Base-by-base conservation (phyloP, 2,113 vertebrate genomes). In the Cyanoderma ruficeps region DNA sequence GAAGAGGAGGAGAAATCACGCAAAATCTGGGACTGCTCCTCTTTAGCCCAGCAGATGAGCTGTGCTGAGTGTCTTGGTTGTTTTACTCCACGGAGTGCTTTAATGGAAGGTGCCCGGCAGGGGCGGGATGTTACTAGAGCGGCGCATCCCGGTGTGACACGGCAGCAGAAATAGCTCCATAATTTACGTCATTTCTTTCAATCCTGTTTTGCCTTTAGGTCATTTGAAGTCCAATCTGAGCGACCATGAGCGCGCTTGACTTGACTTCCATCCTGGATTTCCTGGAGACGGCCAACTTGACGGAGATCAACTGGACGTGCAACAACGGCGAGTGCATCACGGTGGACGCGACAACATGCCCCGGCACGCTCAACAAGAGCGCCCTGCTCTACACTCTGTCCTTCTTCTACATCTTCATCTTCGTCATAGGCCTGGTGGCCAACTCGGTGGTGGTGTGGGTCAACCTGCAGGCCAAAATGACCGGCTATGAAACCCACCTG, bases 381-480 rank as follows among this genome's bases (percentile, higher is more conserved):
- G 96, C 97, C 41, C 97, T 99, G 78, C 98, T 99, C 4, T 98
- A 99, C 89, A 98, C 98, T 23, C 98, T 99, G 59, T 98, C 99
- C 53, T 97, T 99, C 93, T 96, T 99, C 72, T 99, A 99, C 95
- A 98, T 98, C 7, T 99, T 99, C 78, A 99, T 99, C 96, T 99
- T 99, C 24, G 97, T 99, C 17, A 94, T 99, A 1, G 99, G 99
- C 50, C 97, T 99, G 94, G 97, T 99, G 9, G 99, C 99, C 60
- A 99, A 99, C 86, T 98, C 98, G 0, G 98, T 99, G 78, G 99
- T 99, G 86, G 98, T 99, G 46, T 99, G 99, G 99, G 98, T 99
- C 64, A 99, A 99, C 96, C 79, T 99, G 41, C 98, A 98, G 28
- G 98, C 99, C 11, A 99, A 99, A 80, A 98, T 98, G 74, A 98